Percentiles rank a stretch among this genome's conserved stretches.
These are phyloP conservation scores for Pluvianellus socialis DNA, from an alignment of 2,113 vertebrate species.

Conservation along the genomic window DNA sequence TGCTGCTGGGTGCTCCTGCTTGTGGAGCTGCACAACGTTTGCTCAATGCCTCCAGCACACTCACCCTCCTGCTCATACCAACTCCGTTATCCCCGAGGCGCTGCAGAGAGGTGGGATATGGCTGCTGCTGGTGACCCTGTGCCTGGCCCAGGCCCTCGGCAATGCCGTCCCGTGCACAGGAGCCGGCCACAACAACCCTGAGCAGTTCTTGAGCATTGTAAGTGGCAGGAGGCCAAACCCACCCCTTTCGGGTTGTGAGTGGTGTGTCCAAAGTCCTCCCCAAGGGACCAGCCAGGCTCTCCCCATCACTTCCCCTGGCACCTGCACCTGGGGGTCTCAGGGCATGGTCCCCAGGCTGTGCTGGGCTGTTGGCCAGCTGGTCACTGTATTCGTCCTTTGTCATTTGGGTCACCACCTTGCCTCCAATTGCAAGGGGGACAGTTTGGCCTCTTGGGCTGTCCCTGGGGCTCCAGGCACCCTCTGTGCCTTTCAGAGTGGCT, in stretches of 20 bases:
- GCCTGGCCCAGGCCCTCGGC: neutral
- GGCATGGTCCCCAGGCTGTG: neutral
- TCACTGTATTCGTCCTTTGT: neutral
- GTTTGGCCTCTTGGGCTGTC: neutral
- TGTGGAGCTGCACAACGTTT: neutral
- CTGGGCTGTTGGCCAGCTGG: neutral
- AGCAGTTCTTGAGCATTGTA: neutral
- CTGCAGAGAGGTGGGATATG: neutral
- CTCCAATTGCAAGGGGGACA: too few relatives aligned
- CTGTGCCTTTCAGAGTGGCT: neutral
- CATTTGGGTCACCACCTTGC: neutral
- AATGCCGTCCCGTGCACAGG: rapidly evolving
- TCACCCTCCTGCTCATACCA: neutral
- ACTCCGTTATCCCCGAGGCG: neutral
- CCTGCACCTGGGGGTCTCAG: neutral
- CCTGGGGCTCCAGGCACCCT: neutral
- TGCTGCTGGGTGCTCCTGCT: neutral
- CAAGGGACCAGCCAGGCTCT: neutral
- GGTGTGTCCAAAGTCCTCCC: neutral
- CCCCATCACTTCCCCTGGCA: neutral
- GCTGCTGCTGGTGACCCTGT: neutral
- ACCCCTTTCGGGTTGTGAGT: neutral
- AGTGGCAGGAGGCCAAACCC: neutral
- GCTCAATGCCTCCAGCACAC: neutral
- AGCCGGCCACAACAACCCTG: neutral